Base-by-base conservation (phyloP, 2,797 vertebrate genomes). In the Sebastes oblongus region DNA sequence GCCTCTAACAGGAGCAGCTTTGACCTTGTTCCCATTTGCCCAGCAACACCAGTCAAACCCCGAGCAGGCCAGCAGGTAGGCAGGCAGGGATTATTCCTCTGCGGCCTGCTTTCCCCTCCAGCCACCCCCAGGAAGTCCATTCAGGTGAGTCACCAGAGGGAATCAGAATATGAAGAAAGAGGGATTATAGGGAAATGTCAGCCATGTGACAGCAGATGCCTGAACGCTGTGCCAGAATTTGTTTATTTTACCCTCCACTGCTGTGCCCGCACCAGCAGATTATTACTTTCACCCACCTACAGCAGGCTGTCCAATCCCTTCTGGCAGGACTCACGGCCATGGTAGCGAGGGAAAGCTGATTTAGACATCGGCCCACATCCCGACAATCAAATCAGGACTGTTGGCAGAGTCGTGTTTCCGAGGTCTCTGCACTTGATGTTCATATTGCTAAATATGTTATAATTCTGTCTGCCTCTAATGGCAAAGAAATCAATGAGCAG, bases 241-340 rank as follows among this genome's bases (percentile, higher is more conserved):
- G 54, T 92, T 91, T 81, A 87, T 87, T 80, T 78, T 24, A 18
- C 75, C 58, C 36, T 70, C 59, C 32, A 20, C 69, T 4, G 14
- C 80, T 77, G 30, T 34, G 64, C 61, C 70, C 24, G 27, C 22
- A 84, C 82, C 72, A 70, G 67, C 82, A 90, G 89, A 89, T 88
- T 81, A 88, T 84, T 80, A 83, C 80, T 85, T 84, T 88, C 76
- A 85, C 83, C 89, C 81, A 90, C 88, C 87, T 87, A 79, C 66
- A 72, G 79, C 77, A 78, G 76, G 39, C 78, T 50, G 27, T 82
- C 80, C 82, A 87, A 83, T 88, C 83, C 81, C 81, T 78, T 79
- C 68, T 76, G 85, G 84, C 87, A 81, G 83, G 77, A 69, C 75
- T 71, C 50, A 11, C 0, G 55, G 73, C 74, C 75, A 25, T 25